Evolutionary conservation across 2,888 invertebrate species (phyloP).

Genomic region (Diarsia dahlii): DNA sequence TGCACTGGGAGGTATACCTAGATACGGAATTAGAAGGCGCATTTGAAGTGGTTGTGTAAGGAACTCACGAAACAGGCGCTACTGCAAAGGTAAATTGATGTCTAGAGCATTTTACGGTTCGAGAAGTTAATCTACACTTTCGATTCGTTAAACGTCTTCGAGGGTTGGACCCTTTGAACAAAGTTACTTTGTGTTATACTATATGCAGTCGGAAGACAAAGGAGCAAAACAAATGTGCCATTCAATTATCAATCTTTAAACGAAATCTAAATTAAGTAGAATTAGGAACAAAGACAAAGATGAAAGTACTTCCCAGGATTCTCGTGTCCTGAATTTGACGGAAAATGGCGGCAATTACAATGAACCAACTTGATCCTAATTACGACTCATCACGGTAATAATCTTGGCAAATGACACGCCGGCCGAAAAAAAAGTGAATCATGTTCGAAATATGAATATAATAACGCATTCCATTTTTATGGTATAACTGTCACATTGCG

Average conservation of each 20-base stretch:
- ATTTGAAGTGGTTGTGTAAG: conserved; percentile 5
- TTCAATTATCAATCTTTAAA: conserved; percentile 30
- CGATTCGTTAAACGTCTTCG: neutral
- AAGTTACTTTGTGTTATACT: too few relatives aligned
- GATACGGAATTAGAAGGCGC: conserved; percentile 27
- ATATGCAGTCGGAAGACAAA: conserved; percentile 2
- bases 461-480: conserved; percentile 43
- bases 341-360: conserved; percentile 32
- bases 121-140: neutral
- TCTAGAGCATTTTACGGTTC: neutral
- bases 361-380: conserved; percentile 56
- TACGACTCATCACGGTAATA: conserved; percentile 52
- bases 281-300: conserved; percentile 35
- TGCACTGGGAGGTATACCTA: conserved; percentile 48
- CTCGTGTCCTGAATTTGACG: conserved; percentile 47
- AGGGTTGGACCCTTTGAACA: too few relatives aligned
- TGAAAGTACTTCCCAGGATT: conserved; percentile 30
- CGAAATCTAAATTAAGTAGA: conserved; percentile 34
- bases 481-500: conserved; percentile 48
- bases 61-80: neutral
- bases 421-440: conserved; percentile 50
- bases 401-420: conserved; percentile 38
- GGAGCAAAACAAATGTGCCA: neutral
- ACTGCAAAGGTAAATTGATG: neutral
- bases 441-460: conserved; percentile 54